Conservation (phyloP, 1,140 invertebrate species). For the Druon quercuslanigerum region DNA sequence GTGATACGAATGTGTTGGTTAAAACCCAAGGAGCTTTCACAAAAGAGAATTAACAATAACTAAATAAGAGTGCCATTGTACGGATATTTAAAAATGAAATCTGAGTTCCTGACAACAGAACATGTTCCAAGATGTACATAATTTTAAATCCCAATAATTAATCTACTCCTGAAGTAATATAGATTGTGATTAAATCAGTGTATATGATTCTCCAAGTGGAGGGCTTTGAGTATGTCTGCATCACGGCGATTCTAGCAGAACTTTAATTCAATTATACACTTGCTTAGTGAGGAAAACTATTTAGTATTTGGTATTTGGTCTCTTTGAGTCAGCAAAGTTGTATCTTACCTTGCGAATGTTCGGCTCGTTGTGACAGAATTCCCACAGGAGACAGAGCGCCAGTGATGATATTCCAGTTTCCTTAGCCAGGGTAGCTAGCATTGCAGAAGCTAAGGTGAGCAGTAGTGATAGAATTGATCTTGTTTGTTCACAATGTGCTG, state of each 20-base stretch:
- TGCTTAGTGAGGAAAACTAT: conserved; percentile 1
- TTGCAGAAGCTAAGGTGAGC: conserved; percentile 67
- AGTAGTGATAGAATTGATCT: conserved; percentile 65
- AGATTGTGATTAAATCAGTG: no score
- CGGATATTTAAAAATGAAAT: no score
- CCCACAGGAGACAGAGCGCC: conserved; percentile 90
- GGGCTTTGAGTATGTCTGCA: background rate
- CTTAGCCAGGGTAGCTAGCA: conserved; percentile 87
- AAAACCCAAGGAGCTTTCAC: no score
- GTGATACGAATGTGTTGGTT: no score
- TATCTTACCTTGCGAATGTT: conserved; percentile 28
- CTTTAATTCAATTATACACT: background rate
- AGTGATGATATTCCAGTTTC: conserved; percentile 95
- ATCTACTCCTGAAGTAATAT: no score
- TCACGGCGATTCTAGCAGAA: no score
- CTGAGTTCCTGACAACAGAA: no score
- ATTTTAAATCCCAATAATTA: no score
- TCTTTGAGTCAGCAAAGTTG: background rate
- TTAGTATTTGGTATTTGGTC: background rate
- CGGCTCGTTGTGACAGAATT: conserved; percentile 68
- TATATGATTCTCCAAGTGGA: background rate
- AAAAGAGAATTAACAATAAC: no score
- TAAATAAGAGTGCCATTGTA: no score
- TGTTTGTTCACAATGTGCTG: conserved; percentile 75
- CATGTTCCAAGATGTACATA: no score